Conservation (phyloP, 1,140 invertebrate species). For the Drosophila oshimai region DNA sequence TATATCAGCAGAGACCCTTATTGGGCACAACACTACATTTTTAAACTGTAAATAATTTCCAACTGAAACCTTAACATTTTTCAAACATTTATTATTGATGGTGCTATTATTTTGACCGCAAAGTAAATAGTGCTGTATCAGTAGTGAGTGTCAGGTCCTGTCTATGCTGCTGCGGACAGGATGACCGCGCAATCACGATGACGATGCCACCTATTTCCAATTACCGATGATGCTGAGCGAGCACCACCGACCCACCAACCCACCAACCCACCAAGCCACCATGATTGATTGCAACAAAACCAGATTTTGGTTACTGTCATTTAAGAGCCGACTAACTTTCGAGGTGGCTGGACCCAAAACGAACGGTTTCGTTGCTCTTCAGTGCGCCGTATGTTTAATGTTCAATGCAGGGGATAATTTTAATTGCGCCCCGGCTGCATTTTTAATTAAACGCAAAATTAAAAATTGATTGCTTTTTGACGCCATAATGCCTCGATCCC, state of each 20-base stretch:
- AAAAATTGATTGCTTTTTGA: constrained; percentile 80
- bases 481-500: constrained; percentile 34
- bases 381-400: constrained; percentile 28
- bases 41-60: not conserved
- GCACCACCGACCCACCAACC: constrained; percentile 12
- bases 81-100: not conserved
- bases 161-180: constrained; percentile 24
- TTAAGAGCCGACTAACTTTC: constrained; percentile 70
- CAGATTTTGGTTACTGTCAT: constrained; percentile 79
- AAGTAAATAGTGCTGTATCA: constrained; percentile 1
- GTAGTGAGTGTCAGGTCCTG: constrained; percentile 18
- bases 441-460: constrained; percentile 78
- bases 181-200: constrained; percentile 65
- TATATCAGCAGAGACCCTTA: no score
- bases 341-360: constrained; percentile 15
- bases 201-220: constrained; percentile 74
- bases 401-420: constrained; percentile 51
- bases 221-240: constrained; percentile 65
- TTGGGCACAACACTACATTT: no score
- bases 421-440: constrained; percentile 63
- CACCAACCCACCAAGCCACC: not conserved
- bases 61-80: no score
- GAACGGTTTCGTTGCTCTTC: not conserved
- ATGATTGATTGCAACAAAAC: constrained; percentile 80
- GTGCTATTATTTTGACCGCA: not conserved